phyloP scores from a whole-genome alignment of 2,113 vertebrate genomes.

The Tapirus terrestris region DNA sequence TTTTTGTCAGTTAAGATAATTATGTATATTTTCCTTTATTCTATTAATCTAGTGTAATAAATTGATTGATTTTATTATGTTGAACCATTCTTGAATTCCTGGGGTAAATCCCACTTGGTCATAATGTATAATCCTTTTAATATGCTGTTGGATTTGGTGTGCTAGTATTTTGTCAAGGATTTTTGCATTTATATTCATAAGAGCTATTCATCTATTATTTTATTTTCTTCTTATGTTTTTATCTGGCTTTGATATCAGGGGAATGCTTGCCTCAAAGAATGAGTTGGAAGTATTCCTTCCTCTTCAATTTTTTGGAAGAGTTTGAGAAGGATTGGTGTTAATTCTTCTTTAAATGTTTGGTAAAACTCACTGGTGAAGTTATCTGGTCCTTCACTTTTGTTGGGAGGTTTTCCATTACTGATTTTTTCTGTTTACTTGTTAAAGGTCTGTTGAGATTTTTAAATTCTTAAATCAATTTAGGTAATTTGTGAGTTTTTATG shows the following conservation, averaged over 20 bases:
- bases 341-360: constrained; percentile 3
- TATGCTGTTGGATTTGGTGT: not conserved
- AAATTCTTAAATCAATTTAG: not conserved
- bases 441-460: not conserved
- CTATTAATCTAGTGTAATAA: not conserved
- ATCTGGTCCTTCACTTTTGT: not conserved
- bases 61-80: not conserved
- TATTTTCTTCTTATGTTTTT: not conserved
- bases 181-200: not conserved
- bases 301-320: not conserved
- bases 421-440: not conserved
- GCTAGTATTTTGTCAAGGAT: not conserved
- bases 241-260: not conserved
- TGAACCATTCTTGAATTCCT: not conserved
- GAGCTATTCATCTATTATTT: not conserved
- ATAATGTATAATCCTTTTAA: not conserved
- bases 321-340: not conserved
- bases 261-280: not conserved
- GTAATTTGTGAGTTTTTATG: not conserved
- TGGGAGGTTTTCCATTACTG: not conserved
- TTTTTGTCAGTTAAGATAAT: not conserved
- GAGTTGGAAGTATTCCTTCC: not conserved
- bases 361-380: not conserved
- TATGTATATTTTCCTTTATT: not conserved
- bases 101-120: not conserved